phyloP scores from a whole-genome alignment of 2,113 vertebrate genomes.

The Gobio gobio region DNA sequence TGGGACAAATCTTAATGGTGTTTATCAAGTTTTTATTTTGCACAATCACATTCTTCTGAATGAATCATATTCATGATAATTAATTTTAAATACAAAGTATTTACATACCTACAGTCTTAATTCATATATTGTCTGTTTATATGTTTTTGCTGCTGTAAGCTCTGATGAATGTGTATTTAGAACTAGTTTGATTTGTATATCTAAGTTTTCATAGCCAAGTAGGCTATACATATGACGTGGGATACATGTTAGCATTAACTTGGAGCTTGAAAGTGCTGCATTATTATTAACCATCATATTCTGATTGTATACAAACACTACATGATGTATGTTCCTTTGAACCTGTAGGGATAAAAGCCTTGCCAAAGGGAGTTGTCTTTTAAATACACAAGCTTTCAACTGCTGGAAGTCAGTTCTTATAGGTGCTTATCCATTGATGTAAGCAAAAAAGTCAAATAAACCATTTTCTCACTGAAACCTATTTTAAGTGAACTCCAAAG shows the following conservation, averaged over 20 bases:
- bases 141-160: not conserved
- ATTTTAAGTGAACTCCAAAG: not conserved
- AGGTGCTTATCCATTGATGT: not conserved
- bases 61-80: not conserved
- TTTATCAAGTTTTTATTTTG: not conserved
- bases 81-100: not conserved
- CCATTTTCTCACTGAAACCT: not conserved
- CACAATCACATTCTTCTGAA: not conserved
- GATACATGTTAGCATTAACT: not conserved
- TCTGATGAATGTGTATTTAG: not conserved
- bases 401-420: not conserved
- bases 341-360: not conserved
- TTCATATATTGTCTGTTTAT: not conserved
- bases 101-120: conserved; percentile 5
- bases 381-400: not conserved
- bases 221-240: not conserved
- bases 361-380: not conserved
- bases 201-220: not conserved
- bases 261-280: not conserved
- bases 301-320: not conserved
- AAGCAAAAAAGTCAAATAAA: not conserved
- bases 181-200: not conserved
- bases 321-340: not conserved
- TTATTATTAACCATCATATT: not conserved
- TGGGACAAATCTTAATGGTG: not conserved